Conservation (phyloP, 35 echinoderm and acorn worm species). For the Anneissia japonica region DNA sequence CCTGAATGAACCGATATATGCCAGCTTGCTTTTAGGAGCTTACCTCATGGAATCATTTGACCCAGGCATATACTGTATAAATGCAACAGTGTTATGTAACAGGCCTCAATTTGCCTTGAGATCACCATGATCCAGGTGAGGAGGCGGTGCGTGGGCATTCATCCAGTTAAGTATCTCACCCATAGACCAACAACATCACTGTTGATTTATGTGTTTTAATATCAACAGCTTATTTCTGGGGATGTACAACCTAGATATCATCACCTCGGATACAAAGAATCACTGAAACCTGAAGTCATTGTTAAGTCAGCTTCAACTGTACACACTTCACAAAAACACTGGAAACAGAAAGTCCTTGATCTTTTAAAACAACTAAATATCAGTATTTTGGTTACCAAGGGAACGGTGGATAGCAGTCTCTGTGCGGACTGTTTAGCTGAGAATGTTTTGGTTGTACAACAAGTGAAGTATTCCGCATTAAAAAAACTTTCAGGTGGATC, state of each 20-base stretch:
- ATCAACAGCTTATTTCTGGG: not conserved
- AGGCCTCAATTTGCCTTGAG: too few species aligned
- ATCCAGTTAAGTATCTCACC: too few species aligned
- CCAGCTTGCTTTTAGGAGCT: too few species aligned
- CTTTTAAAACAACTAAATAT: not conserved
- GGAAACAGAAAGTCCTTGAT: not conserved
- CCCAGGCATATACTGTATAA: too few species aligned
- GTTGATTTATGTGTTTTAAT: too few species aligned
- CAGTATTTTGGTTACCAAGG: not conserved
- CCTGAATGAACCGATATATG: too few species aligned
- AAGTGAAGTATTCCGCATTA: not conserved
- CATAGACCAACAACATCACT: too few species aligned
- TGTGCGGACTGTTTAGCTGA: not conserved
- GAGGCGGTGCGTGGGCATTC: too few species aligned
- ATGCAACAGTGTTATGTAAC: too few species aligned
- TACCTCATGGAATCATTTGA: too few species aligned
- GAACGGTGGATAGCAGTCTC: not conserved
- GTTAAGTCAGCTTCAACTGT: not conserved
- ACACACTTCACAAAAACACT: not conserved
- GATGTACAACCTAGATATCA: not conserved
- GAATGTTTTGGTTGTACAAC: not conserved
- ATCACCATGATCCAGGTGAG: too few species aligned
- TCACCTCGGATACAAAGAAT: not conserved
- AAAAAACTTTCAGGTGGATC: not conserved
- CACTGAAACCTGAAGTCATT: not conserved